Conservation (phyloP, 2,888 invertebrate genomes). For the Pogonocherus hispidulus region DNA sequence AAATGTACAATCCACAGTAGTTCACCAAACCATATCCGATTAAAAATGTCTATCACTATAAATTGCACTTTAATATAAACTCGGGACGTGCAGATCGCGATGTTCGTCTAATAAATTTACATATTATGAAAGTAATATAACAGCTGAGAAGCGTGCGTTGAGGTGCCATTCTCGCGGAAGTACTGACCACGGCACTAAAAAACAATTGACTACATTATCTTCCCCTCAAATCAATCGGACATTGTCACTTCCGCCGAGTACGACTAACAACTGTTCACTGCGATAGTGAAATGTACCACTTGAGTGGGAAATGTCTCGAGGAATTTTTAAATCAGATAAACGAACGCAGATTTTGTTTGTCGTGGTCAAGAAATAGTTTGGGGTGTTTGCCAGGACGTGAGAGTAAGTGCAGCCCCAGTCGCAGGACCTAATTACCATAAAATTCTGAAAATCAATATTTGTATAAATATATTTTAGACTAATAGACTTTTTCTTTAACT, state of each 20-base stretch:
- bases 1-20: too few relatives aligned
- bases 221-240: slow-evolving; percentile 36
- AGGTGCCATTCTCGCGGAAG: slow-evolving; percentile 29
- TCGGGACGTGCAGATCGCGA: not conserved
- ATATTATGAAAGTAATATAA: not conserved
- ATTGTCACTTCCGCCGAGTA: slow-evolving; percentile 28
- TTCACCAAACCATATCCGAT: too few relatives aligned
- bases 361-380: not conserved
- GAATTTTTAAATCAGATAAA: not conserved
- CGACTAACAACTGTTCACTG: not conserved
- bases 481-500: too few relatives aligned
- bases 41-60: too few relatives aligned
- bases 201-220: slow-evolving; percentile 20
- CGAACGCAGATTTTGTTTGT: not conserved
- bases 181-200: slow-evolving; percentile 25
- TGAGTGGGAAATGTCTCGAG: not conserved
- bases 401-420: too few relatives aligned
- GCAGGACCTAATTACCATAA: too few relatives aligned
- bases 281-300: not conserved
- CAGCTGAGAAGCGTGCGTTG: slow-evolving; percentile 4
- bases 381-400: too few relatives aligned
- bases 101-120: not conserved
- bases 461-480: too few relatives aligned
- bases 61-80: not conserved
- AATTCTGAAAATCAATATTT: too few relatives aligned